Evolutionary conservation across 2,888 invertebrate species (phyloP).

Genomic region (Cryptus armator): DNA sequence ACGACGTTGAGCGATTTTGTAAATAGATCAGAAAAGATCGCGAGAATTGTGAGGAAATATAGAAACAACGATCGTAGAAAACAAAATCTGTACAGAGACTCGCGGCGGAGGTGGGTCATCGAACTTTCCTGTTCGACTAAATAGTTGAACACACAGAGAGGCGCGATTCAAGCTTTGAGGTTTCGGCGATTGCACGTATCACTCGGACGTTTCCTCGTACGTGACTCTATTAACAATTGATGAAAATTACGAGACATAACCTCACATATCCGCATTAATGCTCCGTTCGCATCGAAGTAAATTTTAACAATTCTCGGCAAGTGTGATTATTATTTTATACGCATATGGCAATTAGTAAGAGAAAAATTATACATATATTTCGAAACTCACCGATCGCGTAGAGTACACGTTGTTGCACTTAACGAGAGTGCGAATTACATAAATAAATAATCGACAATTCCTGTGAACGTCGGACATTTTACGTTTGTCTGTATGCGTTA

Average conservation of each 20-base stretch:
- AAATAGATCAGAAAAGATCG: not conserved
- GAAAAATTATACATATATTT: not conserved
- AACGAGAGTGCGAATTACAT: constrained; percentile 43
- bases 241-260: constrained; percentile 36
- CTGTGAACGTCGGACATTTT: not conserved
- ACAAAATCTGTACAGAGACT: not conserved
- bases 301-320: not conserved
- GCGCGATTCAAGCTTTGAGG: not conserved
- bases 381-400: not conserved
- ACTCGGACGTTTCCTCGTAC: constrained; percentile 63
- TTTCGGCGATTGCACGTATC: constrained; percentile 44
- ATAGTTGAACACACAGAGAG: not conserved
- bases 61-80: not conserved
- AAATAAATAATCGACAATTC: constrained; percentile 51
- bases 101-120: not conserved
- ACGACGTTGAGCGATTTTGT: not conserved
- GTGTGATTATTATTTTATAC: not conserved
- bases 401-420: constrained; percentile 14
- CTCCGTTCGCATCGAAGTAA: not conserved
- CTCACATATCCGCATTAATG: constrained; percentile 40
- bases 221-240: constrained; percentile 61
- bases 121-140: not conserved
- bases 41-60: not conserved
- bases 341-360: constrained; percentile 2
- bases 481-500: not conserved